Evolutionary conservation across 2,797 vertebrate genomes (phyloP).

Genomic region (Scomberomorus guttatus): DNA sequence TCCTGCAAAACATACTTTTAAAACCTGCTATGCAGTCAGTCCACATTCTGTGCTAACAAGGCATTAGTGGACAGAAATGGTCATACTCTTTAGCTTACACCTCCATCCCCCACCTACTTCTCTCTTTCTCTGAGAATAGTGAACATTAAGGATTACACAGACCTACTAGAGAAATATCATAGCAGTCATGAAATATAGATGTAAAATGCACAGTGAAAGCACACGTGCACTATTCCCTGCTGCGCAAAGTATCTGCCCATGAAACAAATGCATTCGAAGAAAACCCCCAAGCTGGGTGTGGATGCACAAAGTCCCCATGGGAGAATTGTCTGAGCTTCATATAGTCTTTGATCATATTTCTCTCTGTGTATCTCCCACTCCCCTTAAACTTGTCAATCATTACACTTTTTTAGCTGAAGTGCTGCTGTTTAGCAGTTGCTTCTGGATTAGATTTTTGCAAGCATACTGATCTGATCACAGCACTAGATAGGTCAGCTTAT

Average conservation of each 20-base stretch:
- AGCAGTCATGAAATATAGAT: constrained; percentile 66
- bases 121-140: constrained; percentile 19
- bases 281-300: constrained; percentile 13
- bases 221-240: constrained; percentile 8
- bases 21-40: constrained; percentile 20
- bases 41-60: constrained; percentile 1
- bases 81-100: constrained; percentile 24
- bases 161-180: constrained; percentile 51
- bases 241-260: constrained; percentile 17
- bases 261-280: constrained; percentile 39
- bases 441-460: constrained; percentile 52
- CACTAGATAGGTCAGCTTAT: constrained; percentile 80
- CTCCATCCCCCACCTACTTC: constrained; percentile 6
- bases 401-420: constrained; percentile 16
- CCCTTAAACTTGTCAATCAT: constrained; percentile 23
- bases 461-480: constrained; percentile 65
- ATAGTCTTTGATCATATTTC: constrained; percentile 46
- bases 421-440: constrained; percentile 31
- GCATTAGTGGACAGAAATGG: constrained; percentile 18
- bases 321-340: constrained; percentile 33
- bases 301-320: constrained; percentile 29
- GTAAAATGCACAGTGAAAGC: constrained; percentile 31
- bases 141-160: constrained; percentile 41
- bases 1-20: neutral
- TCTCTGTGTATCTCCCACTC: constrained; percentile 22